phyloP scores from a whole-genome alignment of 2,113 vertebrate genomes.

The Colaptes auratus region DNA sequence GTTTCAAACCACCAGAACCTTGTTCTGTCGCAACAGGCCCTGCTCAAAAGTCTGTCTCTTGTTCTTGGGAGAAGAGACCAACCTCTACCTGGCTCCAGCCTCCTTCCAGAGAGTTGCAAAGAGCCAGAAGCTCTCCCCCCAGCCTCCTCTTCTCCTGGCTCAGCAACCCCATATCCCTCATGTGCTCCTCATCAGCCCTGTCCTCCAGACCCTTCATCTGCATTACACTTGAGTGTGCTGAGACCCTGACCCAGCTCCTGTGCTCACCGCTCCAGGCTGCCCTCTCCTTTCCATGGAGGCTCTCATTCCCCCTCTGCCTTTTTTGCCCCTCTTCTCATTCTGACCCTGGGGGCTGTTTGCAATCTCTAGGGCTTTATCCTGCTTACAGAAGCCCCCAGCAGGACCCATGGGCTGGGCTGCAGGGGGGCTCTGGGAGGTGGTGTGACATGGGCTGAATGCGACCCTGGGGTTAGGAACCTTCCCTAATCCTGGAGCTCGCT shows the following conservation, averaged over 20 bases:
- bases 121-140: too few species aligned
- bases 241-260: background rate
- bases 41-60: too few species aligned
- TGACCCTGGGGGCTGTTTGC: background rate
- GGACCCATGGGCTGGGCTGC: background rate
- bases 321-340: background rate
- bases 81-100: too few species aligned
- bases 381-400: accelerated
- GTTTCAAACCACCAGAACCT: too few species aligned
- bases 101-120: too few species aligned
- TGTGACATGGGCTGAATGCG: background rate
- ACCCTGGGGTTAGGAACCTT: background rate
- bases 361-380: background rate
- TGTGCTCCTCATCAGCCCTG: too few species aligned
- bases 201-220: too few species aligned
- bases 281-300: background rate
- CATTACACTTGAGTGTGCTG: too few species aligned
- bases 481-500: conserved; percentile 33
- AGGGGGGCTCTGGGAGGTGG: background rate
- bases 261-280: background rate
- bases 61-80: too few species aligned
- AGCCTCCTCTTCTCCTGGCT: too few species aligned
- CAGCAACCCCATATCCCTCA: too few species aligned
- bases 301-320: background rate
- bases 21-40: background rate